Conservation (phyloP, 1,140 invertebrate genomes). For the Drosophila subobscura region DNA sequence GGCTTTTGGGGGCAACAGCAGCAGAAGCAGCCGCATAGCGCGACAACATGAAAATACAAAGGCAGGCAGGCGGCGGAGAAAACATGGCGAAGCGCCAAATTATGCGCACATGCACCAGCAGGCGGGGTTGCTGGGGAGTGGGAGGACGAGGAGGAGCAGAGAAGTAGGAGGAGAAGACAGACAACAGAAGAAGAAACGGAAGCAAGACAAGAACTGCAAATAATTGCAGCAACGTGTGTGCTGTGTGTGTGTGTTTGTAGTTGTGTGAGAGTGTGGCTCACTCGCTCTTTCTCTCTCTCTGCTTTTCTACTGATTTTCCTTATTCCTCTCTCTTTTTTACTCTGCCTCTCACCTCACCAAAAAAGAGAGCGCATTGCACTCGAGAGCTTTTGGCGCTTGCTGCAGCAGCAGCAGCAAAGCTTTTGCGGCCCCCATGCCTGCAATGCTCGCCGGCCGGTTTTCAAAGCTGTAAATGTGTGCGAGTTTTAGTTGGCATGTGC, state of each 20-base stretch:
- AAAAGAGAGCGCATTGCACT: slow-evolving; percentile 59
- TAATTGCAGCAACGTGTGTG: slow-evolving; percentile 61
- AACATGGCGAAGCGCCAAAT: slow-evolving; percentile 81
- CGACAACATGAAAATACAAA: slow-evolving; percentile 24
- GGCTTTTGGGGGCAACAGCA: slow-evolving; percentile 26
- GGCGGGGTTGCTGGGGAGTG: slow-evolving; percentile 11
- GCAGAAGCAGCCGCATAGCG: slow-evolving; percentile 21
- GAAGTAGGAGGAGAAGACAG: slow-evolving; percentile 39
- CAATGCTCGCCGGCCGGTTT: slow-evolving; percentile 73
- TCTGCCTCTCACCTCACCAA: slow-evolving; percentile 6
- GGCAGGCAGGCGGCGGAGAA: slow-evolving; percentile 41
- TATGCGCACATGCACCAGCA: slow-evolving; percentile 68
- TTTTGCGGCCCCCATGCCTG: slow-evolving; percentile 45
- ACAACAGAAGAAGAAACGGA: slow-evolving; percentile 62
- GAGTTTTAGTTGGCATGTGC: neutral
- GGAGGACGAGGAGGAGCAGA: slow-evolving; percentile 5
- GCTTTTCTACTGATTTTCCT: neutral
- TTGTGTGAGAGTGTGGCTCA: neutral
- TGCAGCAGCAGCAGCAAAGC: slow-evolving; percentile 46
- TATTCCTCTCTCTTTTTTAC: neutral
- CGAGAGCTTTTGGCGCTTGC: slow-evolving; percentile 53
- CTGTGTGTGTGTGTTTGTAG: too few species aligned
- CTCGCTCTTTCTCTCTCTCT: neutral
- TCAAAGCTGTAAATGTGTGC: slow-evolving; percentile 18
- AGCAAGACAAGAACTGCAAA: slow-evolving; percentile 76